Base-by-base conservation (phyloP, 2,113 vertebrate genomes). In the Lethenteron camtschaticum region DNA sequence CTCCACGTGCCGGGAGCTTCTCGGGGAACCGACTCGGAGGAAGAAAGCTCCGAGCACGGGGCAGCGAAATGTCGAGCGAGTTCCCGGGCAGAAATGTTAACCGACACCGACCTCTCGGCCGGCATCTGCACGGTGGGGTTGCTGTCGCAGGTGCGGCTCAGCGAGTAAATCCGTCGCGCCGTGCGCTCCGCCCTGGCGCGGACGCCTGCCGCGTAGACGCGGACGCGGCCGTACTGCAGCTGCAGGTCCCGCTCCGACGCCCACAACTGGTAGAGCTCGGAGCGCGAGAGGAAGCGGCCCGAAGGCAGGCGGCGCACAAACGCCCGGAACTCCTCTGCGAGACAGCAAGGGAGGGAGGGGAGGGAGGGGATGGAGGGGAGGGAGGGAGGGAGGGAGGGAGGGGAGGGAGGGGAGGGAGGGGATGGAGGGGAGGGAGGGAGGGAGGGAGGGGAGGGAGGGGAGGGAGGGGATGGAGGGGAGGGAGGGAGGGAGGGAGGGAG, bases 91-190 rank as follows among this genome's bases (percentile, higher is more conserved):
- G 41, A 41, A 41, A 41, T 7, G 41, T 41, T 41, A 41, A 41
- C 24, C 12, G 12, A 10, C 12, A 9, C 70, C 69, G 81, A 99
- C 94, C 94, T 95, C 82, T 99, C 92, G 82, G 88, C 83, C 78
- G 94, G 92, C 83, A 92, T 87, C 83, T 99, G 94, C 82, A 96
- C 90, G 83, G 87, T 95, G 66, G 94, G 92, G 57, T 99, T 99
- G 82, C 96, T 90, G 75, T 87, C 88, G 75, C 94, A 99, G 60
- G 90, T 90, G 76, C 96, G 85, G 56, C 94, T 96, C 78, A 99
- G 90, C 75, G 90, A 83, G 63, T 96, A 99, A 69, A 99, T 88
- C 80, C 96, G 96, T 75, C 94, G 87, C 73, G 94, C 90, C 1
- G 90, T 94, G 73, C 86, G 87, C 70, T 95, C 91, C 73, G 96